Percentiles rank a stretch among this genome's conserved stretches.
Evolutionary conservation across 1,140 invertebrate species (phyloP).

Genomic region (Magallana angulata): DNA sequence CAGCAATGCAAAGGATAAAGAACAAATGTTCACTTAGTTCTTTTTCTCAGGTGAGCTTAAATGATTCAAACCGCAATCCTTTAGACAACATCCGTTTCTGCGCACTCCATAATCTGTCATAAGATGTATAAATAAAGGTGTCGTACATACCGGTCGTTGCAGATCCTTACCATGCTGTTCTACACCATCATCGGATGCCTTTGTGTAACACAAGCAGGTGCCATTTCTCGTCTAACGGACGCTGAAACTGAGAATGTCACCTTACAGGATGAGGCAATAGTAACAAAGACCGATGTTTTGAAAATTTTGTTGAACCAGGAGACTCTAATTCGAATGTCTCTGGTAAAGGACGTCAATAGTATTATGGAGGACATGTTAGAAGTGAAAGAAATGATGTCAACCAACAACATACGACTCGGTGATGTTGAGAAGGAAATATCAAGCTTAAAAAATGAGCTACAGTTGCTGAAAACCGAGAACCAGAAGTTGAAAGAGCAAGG

Average conservation of each 20-base stretch:
- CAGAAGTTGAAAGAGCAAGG: neutral
- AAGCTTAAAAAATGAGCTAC: neutral
- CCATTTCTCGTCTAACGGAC: neutral
- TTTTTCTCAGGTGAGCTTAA: no score
- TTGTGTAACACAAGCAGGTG: neutral
- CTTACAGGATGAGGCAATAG: neutral
- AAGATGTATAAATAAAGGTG: no score
- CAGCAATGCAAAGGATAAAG: no score
- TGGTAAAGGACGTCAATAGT: neutral
- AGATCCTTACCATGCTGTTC: no score
- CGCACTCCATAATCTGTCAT: no score
- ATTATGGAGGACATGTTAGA: neutral
- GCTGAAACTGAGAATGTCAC: neutral
- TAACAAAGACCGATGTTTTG: neutral
- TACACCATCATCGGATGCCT: neutral
- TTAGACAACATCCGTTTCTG: no score
- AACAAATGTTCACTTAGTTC: no score
- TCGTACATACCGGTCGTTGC: no score
- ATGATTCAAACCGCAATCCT: no score
- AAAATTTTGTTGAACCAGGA: neutral
- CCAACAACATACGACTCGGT: neutral
- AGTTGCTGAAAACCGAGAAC: no score
- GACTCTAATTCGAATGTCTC: neutral
- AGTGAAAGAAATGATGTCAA: neutral
- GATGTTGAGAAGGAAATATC: neutral